These are phyloP conservation scores for Lithobates sylvaticus DNA, from an alignment of 2,797 vertebrate species.

Conservation along the genomic window DNA sequence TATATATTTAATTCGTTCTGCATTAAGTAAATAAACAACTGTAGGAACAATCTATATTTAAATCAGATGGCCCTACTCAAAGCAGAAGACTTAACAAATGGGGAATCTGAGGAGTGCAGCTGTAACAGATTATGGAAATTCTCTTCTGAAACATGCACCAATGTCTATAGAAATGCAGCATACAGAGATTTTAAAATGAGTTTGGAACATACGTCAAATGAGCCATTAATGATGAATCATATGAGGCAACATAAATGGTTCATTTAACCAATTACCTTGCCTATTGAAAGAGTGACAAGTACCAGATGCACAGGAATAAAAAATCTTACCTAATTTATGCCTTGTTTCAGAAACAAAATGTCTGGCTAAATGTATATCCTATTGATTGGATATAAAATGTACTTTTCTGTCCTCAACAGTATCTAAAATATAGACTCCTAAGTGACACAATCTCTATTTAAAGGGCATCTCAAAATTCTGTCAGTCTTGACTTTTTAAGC, in stretches of 20 bases:
- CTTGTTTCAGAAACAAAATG: not conserved
- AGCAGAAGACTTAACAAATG: not conserved
- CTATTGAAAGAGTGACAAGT: not conserved
- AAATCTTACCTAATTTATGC: constrained; percentile 9
- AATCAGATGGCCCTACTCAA: not conserved
- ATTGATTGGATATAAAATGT: not conserved
- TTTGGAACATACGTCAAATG: constrained; percentile 28
- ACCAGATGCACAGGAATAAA: constrained; percentile 18
- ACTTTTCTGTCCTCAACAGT: not conserved
- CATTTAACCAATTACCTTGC: constrained; percentile 24
- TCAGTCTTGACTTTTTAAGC: not conserved
- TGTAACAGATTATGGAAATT: constrained; percentile 33
- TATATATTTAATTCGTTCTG: too few species aligned
- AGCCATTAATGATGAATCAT: constrained; percentile 7
- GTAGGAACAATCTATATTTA: not conserved
- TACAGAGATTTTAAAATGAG: not conserved
- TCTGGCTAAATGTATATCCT: not conserved
- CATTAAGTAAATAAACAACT: not conserved
- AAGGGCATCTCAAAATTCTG: not conserved
- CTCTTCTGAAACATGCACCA: not conserved
- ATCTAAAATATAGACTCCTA: not conserved
- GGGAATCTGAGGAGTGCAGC: not conserved
- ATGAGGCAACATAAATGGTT: constrained; percentile 29
- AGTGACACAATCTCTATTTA: not conserved
- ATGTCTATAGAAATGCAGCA: constrained; percentile 10